Evolutionary conservation across 2,797 vertebrate genomes (phyloP).

Genomic region (Arrhamphus sclerolepis): DNA sequence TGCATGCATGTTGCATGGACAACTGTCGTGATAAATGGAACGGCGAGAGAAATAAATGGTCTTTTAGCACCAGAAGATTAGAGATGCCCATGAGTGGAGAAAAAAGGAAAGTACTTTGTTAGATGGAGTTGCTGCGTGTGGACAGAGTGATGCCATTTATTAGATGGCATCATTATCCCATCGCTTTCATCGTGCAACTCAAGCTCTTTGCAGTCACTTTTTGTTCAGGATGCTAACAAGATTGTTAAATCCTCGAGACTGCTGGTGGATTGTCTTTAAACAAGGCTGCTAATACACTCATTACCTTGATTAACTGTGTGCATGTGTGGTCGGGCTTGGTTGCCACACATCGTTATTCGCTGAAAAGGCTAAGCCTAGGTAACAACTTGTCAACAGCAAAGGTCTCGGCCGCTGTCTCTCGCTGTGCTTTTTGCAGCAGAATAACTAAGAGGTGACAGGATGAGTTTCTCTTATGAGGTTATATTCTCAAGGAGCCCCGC

Average conservation of each 20-base stretch:
- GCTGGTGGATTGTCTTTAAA: conserved; percentile 46
- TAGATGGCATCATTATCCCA: not conserved
- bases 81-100: too few relatives aligned
- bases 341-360: conserved; percentile 65
- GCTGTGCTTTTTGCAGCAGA: conserved; percentile 48
- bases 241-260: conserved; percentile 40
- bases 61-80: too few relatives aligned
- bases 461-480: conserved; percentile 30
- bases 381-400: conserved; percentile 72
- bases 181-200: conserved; percentile 1
- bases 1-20: conserved; percentile 17
- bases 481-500: conserved; percentile 16
- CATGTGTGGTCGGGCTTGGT: conserved; percentile 45
- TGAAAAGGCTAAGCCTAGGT: conserved; percentile 45
- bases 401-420: conserved; percentile 54
- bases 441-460: conserved; percentile 32
- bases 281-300: conserved; percentile 48
- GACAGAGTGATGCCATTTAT: not conserved
- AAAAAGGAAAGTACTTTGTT: too few relatives aligned
- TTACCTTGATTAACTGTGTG: conserved; percentile 70
- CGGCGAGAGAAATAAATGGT: too few relatives aligned
- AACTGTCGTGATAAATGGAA: conserved; percentile 20
- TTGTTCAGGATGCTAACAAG: conserved; percentile 21
- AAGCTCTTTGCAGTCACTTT: conserved; percentile 10
- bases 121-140: not conserved